A percentile compares a stretch with the other conserved stretches of the same genome.
Evolutionary conservation across 2,797 vertebrate genomes (phyloP).

Genomic region (Paramormyrops hopkinsi): DNA sequence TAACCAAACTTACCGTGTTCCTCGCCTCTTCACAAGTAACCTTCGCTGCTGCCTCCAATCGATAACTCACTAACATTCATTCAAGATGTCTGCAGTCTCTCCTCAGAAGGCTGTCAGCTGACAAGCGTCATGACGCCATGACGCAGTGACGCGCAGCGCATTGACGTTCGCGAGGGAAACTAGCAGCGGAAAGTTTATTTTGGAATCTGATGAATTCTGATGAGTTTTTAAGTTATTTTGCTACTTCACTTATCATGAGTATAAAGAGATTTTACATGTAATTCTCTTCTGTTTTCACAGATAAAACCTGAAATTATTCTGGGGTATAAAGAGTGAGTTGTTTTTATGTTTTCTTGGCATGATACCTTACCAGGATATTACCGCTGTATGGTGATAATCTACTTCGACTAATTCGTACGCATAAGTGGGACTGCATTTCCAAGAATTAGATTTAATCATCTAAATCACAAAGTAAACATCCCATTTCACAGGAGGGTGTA

Average conservation of each 20-base stretch:
- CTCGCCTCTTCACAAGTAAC: neutral
- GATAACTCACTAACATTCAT: neutral
- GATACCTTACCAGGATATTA: neutral
- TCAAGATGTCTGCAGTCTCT: slow-evolving; percentile 1
- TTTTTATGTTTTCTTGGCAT: neutral
- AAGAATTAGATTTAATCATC: neutral
- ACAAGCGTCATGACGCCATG: neutral
- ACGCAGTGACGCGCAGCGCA: neutral
- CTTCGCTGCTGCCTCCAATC: neutral
- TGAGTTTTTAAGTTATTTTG: neutral
- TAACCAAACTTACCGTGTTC: neutral
- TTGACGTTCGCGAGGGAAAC: neutral
- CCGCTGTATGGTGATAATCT: neutral
- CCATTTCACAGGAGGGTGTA: neutral
- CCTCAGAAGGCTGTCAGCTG: neutral
- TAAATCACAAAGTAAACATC: neutral
- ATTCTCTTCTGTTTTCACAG: neutral
- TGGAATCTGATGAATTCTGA: neutral
- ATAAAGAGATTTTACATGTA: neutral
- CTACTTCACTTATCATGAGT: neutral
- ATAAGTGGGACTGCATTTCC: neutral
- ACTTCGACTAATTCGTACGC: neutral
- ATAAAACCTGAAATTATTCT: neutral
- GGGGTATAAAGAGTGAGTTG: neutral
- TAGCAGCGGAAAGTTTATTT: neutral